phyloP scores from a whole-genome alignment of 2,888 invertebrate species.

The Diogma glabrata region DNA sequence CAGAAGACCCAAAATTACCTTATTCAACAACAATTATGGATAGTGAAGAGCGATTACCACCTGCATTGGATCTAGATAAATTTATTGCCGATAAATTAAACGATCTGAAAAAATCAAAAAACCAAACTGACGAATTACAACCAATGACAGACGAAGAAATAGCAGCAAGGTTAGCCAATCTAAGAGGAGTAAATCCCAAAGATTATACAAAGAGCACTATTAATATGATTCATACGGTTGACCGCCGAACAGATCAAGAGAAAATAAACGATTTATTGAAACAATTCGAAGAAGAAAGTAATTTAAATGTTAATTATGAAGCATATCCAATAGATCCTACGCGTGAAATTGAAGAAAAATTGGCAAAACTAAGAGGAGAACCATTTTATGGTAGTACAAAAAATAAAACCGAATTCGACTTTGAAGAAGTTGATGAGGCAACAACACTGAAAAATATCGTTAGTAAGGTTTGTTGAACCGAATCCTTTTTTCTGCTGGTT shows the following conservation, averaged over 20 bases:
- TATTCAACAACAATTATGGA: neutral
- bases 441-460: slow-evolving; percentile 30
- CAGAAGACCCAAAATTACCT: neutral
- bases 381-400: neutral
- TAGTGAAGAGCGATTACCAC: slow-evolving; percentile 7
- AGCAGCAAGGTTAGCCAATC: slow-evolving; percentile 47
- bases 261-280: slow-evolving; percentile 58
- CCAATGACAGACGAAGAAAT: slow-evolving; percentile 49
- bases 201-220: slow-evolving; percentile 31
- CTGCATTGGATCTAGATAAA: slow-evolving; percentile 33
- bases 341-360: slow-evolving; percentile 41
- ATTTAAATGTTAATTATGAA: slow-evolving; percentile 42
- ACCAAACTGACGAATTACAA: slow-evolving; percentile 20
- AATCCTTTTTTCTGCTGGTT: neutral
- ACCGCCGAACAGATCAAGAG: slow-evolving; percentile 54
- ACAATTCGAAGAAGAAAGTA: slow-evolving; percentile 41
- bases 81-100: slow-evolving; percentile 54
- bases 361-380: slow-evolving; percentile 41
- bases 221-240: slow-evolving; percentile 34
- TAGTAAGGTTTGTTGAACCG: slow-evolving; percentile 22
- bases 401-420: slow-evolving; percentile 4
- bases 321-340: slow-evolving; percentile 37
- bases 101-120: slow-evolving; percentile 50
- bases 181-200: slow-evolving; percentile 45
- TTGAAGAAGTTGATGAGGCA: slow-evolving; percentile 35